Evolutionary conservation across 92 coral and sea anemone species (phyloP).

Genomic region (Zoanthus sansibaricus): DNA sequence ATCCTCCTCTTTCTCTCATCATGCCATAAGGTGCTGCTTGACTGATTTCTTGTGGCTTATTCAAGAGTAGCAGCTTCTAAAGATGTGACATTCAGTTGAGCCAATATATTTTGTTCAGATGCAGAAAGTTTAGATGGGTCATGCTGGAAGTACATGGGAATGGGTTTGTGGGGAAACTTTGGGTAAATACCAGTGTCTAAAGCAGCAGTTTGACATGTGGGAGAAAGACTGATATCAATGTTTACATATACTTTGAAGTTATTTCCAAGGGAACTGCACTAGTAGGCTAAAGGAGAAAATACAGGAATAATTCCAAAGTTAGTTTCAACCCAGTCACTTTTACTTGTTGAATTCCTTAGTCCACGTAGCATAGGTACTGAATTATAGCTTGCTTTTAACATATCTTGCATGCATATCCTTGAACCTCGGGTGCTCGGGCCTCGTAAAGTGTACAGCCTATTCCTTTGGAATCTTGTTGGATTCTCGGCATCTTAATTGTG

Average conservation of each 20-base stretch:
- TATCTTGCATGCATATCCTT: slow-evolving; percentile 45
- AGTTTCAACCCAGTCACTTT: slow-evolving; percentile 65
- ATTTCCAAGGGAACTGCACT: slow-evolving; percentile 65
- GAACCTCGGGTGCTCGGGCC: slow-evolving; percentile 53
- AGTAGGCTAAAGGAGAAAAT: slow-evolving; percentile 63
- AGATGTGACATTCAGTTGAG: slow-evolving; percentile 52
- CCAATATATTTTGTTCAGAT: slow-evolving; percentile 42
- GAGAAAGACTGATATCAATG: slow-evolving; percentile 48
- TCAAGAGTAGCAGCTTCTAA: slow-evolving; percentile 56
- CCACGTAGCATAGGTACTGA: slow-evolving; percentile 31
- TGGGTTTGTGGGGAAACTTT: slow-evolving; percentile 65
- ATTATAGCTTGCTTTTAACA: slow-evolving; percentile 30
- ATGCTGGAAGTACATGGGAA: slow-evolving; percentile 54
- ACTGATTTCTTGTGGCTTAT: slow-evolving; percentile 60
- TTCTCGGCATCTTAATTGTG: slow-evolving; percentile 55
- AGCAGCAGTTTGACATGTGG: slow-evolving; percentile 19
- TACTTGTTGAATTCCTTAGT: slow-evolving; percentile 35
- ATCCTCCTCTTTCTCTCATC: slow-evolving; percentile 56
- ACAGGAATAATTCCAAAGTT: slow-evolving; percentile 71
- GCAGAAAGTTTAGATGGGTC: slow-evolving; percentile 22
- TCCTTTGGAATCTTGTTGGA: slow-evolving; percentile 34
- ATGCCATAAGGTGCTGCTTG: slow-evolving; percentile 56
- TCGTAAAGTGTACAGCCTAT: slow-evolving; percentile 58
- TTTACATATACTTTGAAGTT: slow-evolving; percentile 66
- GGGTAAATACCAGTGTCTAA: slow-evolving; percentile 43